phyloP scores from a whole-genome alignment of 2,888 invertebrate species.

The Pseudanteris insignis region DNA sequence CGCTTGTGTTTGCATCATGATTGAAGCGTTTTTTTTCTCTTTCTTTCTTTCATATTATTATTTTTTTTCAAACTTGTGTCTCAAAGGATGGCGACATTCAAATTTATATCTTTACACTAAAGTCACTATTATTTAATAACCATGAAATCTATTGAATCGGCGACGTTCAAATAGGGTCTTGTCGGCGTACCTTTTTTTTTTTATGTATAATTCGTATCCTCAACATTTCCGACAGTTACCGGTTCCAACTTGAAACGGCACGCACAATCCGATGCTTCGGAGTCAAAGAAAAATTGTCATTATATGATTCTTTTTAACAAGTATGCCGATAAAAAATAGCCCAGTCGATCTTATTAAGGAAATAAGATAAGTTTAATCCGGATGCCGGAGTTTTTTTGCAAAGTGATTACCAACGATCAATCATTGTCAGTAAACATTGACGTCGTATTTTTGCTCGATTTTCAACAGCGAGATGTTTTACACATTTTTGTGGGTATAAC shows the following conservation, averaged over 20 bases:
- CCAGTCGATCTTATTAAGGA: conserved; percentile 11
- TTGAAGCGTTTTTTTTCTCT: no score
- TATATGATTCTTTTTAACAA: conserved; percentile 20
- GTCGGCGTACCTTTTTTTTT: conserved; percentile 9
- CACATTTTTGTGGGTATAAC: no score
- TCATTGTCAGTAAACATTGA: conserved; percentile 30
- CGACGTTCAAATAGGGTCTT: conserved; percentile 23
- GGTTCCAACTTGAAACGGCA: conserved; percentile 26
- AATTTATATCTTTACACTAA: conserved; percentile 30
- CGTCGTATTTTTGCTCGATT: background rate
- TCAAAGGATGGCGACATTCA: conserved; percentile 31
- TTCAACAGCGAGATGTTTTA: no score
- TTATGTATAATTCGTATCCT: conserved; percentile 6
- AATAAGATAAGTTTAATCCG: conserved; percentile 31
- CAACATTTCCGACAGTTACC: conserved; percentile 31
- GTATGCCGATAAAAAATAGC: conserved; percentile 30
- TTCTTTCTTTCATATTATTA: no score
- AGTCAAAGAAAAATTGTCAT: conserved; percentile 35
- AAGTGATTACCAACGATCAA: conserved; percentile 23
- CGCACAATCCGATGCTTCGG: conserved; percentile 18
- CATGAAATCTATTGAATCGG: conserved; percentile 25
- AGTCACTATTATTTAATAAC: conserved; percentile 33
- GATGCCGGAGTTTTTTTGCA: conserved; percentile 31
- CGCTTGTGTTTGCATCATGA: conserved; percentile 25
- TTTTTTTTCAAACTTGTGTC: conserved; percentile 20